Base-by-base conservation (phyloP, 1,140 invertebrate genomes). In the Lordiphosa stackelbergi region DNA sequence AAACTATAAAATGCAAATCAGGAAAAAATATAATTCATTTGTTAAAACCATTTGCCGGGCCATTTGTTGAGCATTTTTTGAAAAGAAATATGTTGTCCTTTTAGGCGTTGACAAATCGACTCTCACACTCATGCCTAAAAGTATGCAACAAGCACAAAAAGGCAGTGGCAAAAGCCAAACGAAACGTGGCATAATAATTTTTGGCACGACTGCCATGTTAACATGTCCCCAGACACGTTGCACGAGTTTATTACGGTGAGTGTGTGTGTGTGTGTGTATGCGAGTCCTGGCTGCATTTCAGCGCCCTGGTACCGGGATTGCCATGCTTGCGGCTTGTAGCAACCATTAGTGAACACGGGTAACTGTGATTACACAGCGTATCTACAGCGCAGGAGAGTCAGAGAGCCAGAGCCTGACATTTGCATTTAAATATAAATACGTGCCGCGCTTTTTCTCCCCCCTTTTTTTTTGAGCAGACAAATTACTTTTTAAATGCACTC, bases 401-500 rank as follows among this genome's bases (percentile, higher is more conserved):
- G 57, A 60, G 53, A 60, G 53, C 53, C 63, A 42, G 13, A 22
- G 46, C 8, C 11, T 53, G 73, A 59, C 72, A 78, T 78, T 78
- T 79, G 70, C 74, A 81, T 81, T 81, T 74, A 77, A 81, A 83
- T 81, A 79, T 81, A 83, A 75, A 85, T 86, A 81, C 78, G 64
- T 86, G 84, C 69, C 56, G 59, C 63, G 75, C 72, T 81, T 75
- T 81, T 63, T 56, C 24, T 34, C 31, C 28, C 11, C 24, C 4
- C n/a, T 9, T 34, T 46, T 24, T 12, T 45, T 46, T 46, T 57
- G 75, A 61, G 66, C 65, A 86, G 84, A 86, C 84, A 86, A 86
- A 86, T 86, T 86, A 86, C 84, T 84, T 86, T 86, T 86, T 86
- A 84, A 86, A 86, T 86, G 84, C 84, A 86, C 70, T 42, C 40